Conservation (phyloP, 2,797 vertebrate species). For the Sebastes trivittatus region DNA sequence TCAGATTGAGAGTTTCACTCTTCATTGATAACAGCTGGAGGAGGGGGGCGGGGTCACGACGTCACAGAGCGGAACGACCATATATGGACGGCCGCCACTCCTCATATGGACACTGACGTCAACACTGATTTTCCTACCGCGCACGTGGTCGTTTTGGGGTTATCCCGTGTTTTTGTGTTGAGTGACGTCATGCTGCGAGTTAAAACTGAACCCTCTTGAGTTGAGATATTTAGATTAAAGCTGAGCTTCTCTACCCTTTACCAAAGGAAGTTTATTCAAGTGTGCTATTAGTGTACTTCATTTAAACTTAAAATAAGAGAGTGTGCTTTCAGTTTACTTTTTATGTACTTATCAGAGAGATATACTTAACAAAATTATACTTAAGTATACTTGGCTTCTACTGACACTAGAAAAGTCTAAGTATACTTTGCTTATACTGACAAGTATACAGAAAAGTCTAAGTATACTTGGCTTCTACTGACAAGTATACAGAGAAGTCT, state of each 20-base stretch:
- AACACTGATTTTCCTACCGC: conserved; percentile 56
- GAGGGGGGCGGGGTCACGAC: conserved; percentile 55
- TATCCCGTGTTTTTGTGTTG: conserved; percentile 70
- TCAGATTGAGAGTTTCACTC: conserved; percentile 53
- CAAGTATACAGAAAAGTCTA: too few relatives aligned
- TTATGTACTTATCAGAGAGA: too few relatives aligned
- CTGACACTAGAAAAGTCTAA: too few relatives aligned
- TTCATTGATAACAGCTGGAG: conserved; percentile 72
- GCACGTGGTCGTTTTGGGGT: conserved; percentile 72
- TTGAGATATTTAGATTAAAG: conserved; percentile 20
- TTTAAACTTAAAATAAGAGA: too few relatives aligned
- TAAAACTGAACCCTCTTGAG: background rate
- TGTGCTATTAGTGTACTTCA: too few relatives aligned
- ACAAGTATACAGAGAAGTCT: too few relatives aligned
- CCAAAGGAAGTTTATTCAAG: too few relatives aligned
- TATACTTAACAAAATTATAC: too few relatives aligned
- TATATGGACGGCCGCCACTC: conserved; percentile 69
- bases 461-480: too few relatives aligned
- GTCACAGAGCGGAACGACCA: conserved; percentile 75
- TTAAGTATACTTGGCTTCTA: too few relatives aligned
- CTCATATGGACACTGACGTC: conserved; percentile 75
- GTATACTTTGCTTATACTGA: too few relatives aligned
- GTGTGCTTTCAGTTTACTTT: too few relatives aligned
- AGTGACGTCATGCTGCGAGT: conserved; percentile 62
- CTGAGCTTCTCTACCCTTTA: background rate